Evolutionary conservation across 2,888 invertebrate genomes (phyloP).

Genomic region (Ichneumoninae sp.): DNA sequence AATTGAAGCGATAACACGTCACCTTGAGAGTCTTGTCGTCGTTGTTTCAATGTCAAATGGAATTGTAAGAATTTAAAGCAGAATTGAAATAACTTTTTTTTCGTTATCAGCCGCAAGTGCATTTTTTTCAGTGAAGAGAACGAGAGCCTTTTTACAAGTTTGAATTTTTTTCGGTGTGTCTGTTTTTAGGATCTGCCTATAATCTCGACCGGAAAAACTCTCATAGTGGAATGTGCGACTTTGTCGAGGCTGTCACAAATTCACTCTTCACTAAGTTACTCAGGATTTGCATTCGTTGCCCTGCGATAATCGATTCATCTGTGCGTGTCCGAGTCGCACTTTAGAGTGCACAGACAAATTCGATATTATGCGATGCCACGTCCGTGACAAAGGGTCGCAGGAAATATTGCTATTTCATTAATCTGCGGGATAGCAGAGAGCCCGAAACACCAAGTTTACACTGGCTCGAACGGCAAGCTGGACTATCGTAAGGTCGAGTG

Average conservation of each 20-base stretch:
- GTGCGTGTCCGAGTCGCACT: background rate
- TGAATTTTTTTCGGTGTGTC: conserved; percentile 1
- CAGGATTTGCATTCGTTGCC: background rate
- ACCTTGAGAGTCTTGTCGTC: no score
- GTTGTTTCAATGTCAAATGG: no score
- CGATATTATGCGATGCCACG: conserved; percentile 7
- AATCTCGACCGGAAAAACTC: background rate
- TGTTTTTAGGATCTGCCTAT: conserved; percentile 9
- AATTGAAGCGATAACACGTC: no score
- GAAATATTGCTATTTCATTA: conserved; percentile 45
- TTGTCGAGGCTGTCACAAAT: conserved; percentile 7
- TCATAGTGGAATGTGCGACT: background rate
- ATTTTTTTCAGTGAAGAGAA: background rate
- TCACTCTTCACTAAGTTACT: conserved; percentile 1
- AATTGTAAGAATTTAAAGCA: no score
- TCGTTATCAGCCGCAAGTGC: no score
- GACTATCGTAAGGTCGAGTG: conserved; percentile 46
- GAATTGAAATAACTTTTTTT: no score
- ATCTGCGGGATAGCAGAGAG: conserved; percentile 29
- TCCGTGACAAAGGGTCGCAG: conserved; percentile 6
- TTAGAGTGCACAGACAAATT: background rate
- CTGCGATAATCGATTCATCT: background rate
- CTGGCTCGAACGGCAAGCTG: conserved; percentile 15
- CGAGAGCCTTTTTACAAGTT: background rate
- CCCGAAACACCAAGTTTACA: conserved; percentile 38